Base-by-base conservation (phyloP, 2,797 vertebrate species). In the Limosa lapponica region DNA sequence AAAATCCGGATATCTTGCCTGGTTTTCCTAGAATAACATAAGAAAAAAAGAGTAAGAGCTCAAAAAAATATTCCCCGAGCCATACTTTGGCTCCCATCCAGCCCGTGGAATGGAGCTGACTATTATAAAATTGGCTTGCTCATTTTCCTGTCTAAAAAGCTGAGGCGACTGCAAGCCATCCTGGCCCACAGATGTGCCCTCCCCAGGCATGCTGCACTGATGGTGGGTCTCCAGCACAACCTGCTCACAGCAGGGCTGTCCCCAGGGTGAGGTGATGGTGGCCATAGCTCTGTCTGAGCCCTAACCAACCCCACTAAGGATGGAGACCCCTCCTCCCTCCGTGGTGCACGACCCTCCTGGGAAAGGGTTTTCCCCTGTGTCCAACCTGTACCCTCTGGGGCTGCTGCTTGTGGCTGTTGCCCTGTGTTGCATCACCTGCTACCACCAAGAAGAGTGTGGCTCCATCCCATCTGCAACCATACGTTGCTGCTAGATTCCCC, bases 1-100 rank as follows among this genome's bases (percentile, higher is more conserved):
- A 91, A 11, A 82, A 98, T 98, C 92, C 48, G 81, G 82, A 98
- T 97, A 37, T 98, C 97, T 85, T 95, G 61, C 89, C 85, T 97
- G 62, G 96, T 98, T 96, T 94, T 92, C 79, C 97, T 98, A 83
- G 84, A 94, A 87, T 79, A 84, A 95, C 4, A 61, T 2, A 71
- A 43, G 86, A 72, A 88, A 71, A 75, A 75, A 80, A 92, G 28
- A 83, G 70, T 75, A 52, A 86, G 70, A 82, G 13, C 36, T 54
- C 1, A 37, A 48, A 79, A 87, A 85, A 77, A 14, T 6, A 14
- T 27, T 73, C 32, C 11, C 4, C 0, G 1, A 27, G 5, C 80
- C 54, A 81, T 27, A 32, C 11, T 54, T 79, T 34, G 67, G 44
- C n/a, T 81, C 25, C 39, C 4, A 5, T 80, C 41, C 82, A 80